These are phyloP conservation scores for Chaetogeoica ovagalla DNA, from an alignment of 2,888 invertebrate species.

Conservation along the genomic window DNA sequence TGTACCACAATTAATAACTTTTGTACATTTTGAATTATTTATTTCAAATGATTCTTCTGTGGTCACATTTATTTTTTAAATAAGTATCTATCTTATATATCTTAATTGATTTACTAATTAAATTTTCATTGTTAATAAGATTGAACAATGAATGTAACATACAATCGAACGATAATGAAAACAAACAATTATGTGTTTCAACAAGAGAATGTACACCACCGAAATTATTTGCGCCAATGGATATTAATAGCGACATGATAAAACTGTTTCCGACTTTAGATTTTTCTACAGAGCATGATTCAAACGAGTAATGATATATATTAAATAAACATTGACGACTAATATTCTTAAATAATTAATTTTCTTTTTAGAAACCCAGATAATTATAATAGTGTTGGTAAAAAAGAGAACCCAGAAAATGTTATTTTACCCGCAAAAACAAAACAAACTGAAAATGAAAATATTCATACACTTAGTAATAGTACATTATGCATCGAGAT, in stretches of 20 bases:
- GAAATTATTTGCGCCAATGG: constrained; percentile 30
- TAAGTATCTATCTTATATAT: not conserved
- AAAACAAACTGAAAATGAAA: not conserved
- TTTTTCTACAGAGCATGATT: constrained; percentile 24
- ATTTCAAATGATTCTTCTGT: not conserved
- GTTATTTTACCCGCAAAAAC: not conserved
- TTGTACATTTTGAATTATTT: not conserved
- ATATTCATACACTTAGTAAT: not conserved
- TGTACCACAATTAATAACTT: not conserved
- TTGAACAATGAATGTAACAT: not conserved
- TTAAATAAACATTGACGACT: not conserved
- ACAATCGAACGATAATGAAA: not conserved
- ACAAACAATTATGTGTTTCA: constrained; percentile 18
- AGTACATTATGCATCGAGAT: not conserved
- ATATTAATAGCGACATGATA: constrained; percentile 31
- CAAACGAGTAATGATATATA: constrained; percentile 24
- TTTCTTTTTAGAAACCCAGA: constrained; percentile 10
- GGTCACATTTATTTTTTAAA: not conserved
- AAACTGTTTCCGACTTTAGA: constrained; percentile 36
- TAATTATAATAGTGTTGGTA: too few relatives aligned
- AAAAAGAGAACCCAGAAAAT: not conserved
- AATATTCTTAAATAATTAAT: not conserved
- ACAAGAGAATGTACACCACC: constrained; percentile 15
- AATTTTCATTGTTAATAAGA: constrained; percentile 13
- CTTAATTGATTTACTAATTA: not conserved